Conservation (phyloP, 2,797 vertebrate species). For the Perodicticus potto region DNA sequence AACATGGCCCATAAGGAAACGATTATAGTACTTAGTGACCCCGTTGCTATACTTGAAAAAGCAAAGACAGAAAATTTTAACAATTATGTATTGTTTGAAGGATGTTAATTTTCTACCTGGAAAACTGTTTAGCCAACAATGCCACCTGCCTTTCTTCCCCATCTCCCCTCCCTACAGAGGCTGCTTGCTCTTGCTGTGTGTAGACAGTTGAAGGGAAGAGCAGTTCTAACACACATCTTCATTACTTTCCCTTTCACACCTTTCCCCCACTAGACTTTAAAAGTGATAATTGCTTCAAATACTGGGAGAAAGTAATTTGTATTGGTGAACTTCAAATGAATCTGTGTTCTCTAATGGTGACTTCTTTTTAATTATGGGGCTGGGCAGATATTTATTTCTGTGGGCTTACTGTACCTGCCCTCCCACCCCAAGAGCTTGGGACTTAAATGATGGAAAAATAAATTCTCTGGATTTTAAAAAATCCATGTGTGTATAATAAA, state of each 20-base stretch:
- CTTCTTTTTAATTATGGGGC: slow-evolving; percentile 56
- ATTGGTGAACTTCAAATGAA: slow-evolving; percentile 74
- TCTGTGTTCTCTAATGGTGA: slow-evolving; percentile 18
- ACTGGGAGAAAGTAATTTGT: slow-evolving; percentile 77
- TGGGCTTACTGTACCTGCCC: not conserved
- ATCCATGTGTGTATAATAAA: not conserved
- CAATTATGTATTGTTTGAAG: not conserved
- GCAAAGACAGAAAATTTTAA: not conserved
- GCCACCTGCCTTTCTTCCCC: slow-evolving; percentile 63
- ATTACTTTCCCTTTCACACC: slow-evolving; percentile 83
- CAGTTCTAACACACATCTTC: slow-evolving; percentile 88
- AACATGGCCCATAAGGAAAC: not conserved
- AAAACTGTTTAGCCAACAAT: slow-evolving; percentile 86
- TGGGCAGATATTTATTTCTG: slow-evolving; percentile 2
- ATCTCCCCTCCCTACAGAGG: slow-evolving; percentile 86
- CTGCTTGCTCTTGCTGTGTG: slow-evolving; percentile 89
- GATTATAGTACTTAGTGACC: not conserved
- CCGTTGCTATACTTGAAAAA: not conserved
- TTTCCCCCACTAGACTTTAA: slow-evolving; percentile 79
- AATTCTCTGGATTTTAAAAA: not conserved
- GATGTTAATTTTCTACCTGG: slow-evolving; percentile 83
- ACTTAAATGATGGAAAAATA: not conserved
- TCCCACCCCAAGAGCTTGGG: not conserved
- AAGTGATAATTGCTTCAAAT: slow-evolving; percentile 92
- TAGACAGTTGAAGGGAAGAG: slow-evolving; percentile 90